A percentile compares a stretch with the other conserved stretches of the same genome.
These are phyloP conservation scores for Calameuta filiformis DNA, from an alignment of 2,888 invertebrate genomes.

Conservation along the genomic window DNA sequence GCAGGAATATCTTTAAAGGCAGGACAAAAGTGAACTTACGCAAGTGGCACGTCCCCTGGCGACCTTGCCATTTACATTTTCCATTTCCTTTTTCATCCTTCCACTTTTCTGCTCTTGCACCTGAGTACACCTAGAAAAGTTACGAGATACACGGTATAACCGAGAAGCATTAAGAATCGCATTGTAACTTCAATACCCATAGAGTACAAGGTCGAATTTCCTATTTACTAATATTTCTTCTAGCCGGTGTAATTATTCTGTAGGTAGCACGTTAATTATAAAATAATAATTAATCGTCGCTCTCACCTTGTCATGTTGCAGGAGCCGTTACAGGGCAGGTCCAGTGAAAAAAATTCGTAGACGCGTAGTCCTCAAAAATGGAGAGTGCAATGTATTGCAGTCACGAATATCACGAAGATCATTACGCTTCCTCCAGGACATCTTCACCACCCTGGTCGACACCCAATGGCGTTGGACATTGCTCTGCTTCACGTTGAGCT, in stretches of 20 bases:
- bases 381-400: constrained; percentile 95
- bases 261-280: background rate
- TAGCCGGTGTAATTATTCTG: background rate
- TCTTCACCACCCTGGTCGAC: constrained; percentile 90
- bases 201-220: constrained; percentile 14
- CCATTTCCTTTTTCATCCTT: background rate
- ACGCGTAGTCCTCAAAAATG: constrained; percentile 93
- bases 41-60: background rate
- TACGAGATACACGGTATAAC: background rate
- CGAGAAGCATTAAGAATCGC: background rate
- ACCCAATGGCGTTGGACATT: constrained; percentile 95
- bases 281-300: constrained; percentile 14
- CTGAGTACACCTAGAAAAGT: background rate
- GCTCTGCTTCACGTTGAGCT: constrained; percentile 84
- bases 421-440: constrained; percentile 77
- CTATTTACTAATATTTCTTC: background rate
- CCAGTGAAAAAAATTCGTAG: constrained; percentile 78
- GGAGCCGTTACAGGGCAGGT: constrained; percentile 78
- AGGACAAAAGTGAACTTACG: background rate
- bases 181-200: constrained; percentile 67
- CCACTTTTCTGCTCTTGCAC: background rate
- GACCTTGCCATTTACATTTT: background rate
- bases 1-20: constrained; percentile 53
- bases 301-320: constrained; percentile 64
- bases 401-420: constrained; percentile 85